These are phyloP conservation scores for Helicoverpa assulta DNA, from an alignment of 2,888 invertebrate species.

Conservation along the genomic window DNA sequence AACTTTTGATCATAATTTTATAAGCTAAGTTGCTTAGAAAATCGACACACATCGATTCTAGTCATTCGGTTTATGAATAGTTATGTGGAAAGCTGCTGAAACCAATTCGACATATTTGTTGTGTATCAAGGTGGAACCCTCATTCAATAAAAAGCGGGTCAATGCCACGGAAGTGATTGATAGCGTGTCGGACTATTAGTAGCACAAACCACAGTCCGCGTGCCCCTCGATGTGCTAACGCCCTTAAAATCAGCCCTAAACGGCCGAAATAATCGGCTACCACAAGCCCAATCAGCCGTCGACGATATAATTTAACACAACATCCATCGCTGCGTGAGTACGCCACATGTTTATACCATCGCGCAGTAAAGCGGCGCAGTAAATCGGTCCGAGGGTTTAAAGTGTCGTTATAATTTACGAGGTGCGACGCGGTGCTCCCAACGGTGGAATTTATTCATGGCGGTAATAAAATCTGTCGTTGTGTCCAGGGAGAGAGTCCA, in stretches of 20 bases:
- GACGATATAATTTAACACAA: slow-evolving; percentile 62
- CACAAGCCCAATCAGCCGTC: slow-evolving; percentile 54
- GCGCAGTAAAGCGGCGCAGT: slow-evolving; percentile 71
- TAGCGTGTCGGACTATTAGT: slow-evolving; percentile 42
- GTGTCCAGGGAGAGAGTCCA: slow-evolving; percentile 72
- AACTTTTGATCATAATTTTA: neutral
- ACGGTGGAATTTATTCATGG: slow-evolving; percentile 86
- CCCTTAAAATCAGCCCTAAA: slow-evolving; percentile 54
- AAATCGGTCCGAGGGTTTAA: slow-evolving; percentile 76
- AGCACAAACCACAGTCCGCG: slow-evolving; percentile 21
- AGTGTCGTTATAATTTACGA: slow-evolving; percentile 84
- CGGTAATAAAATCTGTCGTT: slow-evolving; percentile 87
- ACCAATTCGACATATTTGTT: slow-evolving; percentile 5
- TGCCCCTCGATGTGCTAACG: slow-evolving; percentile 33
- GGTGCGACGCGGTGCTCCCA: slow-evolving; percentile 73
- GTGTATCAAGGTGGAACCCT: neutral
- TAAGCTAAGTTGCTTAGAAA: neutral
- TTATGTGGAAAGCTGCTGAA: neutral
- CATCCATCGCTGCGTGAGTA: slow-evolving; percentile 69
- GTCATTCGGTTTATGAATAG: neutral
- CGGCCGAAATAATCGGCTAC: slow-evolving; percentile 48
- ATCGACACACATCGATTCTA: neutral
- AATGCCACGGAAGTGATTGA: slow-evolving; percentile 41
- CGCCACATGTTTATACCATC: slow-evolving; percentile 67
- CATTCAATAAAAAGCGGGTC: slow-evolving; percentile 25